Evolutionary conservation across 2,888 invertebrate species (phyloP).

Genomic region (Hoplodrina blanda): DNA sequence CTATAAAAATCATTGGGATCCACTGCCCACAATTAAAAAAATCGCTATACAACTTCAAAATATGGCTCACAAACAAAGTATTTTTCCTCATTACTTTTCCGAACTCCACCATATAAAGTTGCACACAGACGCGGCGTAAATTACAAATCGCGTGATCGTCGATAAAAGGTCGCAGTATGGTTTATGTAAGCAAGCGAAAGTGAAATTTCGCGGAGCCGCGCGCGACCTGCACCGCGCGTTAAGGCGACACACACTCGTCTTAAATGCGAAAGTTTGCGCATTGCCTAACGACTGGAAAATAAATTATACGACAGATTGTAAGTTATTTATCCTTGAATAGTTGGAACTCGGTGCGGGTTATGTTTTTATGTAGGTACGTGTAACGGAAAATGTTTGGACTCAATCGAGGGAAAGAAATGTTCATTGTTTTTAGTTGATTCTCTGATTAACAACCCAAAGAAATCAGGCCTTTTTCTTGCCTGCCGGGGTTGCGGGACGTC

Average conservation of each 20-base stretch:
- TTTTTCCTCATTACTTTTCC: slow-evolving; percentile 5
- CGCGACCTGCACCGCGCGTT: slow-evolving; percentile 56
- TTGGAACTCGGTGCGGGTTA: slow-evolving; percentile 37
- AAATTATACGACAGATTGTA: slow-evolving; percentile 14
- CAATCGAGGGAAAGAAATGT: slow-evolving; percentile 7
- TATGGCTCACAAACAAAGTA: neutral
- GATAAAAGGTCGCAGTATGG: slow-evolving; percentile 76
- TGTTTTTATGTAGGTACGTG: slow-evolving; percentile 11
- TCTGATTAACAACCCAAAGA: neutral
- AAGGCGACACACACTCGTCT: slow-evolving; percentile 64
- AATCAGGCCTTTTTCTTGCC: no score
- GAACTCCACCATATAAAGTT: slow-evolving; percentile 13
- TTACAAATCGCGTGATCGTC: slow-evolving; percentile 59
- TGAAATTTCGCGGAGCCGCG: slow-evolving; percentile 75
- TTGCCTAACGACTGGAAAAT: slow-evolving; percentile 15
- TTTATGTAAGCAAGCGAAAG: slow-evolving; percentile 87
- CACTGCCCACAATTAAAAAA: neutral
- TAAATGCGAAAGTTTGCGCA: slow-evolving; percentile 26
- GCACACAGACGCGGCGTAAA: slow-evolving; percentile 35
- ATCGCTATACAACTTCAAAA: neutral
- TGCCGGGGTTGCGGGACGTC: no score
- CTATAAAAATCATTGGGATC: no score
- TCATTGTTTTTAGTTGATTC: neutral
- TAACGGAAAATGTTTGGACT: slow-evolving; percentile 21
- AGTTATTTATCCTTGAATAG: slow-evolving; percentile 48